A percentile compares a stretch with the other conserved stretches of the same genome.
These are phyloP conservation scores for Trematomus bernacchii DNA, from an alignment of 2,797 vertebrate species.

Conservation along the genomic window DNA sequence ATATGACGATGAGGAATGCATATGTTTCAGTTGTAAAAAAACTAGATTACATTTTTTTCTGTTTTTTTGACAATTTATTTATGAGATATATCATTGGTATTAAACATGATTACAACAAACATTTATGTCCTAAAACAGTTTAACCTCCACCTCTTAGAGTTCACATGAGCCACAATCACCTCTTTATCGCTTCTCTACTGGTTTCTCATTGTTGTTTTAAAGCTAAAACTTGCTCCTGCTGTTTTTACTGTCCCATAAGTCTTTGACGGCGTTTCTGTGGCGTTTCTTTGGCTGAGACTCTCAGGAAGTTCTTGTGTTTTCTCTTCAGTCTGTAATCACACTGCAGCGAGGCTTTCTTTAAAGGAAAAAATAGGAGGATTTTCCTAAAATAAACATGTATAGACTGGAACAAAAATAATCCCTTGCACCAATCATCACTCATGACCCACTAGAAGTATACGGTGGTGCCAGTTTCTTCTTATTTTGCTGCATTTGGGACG, in stretches of 20 bases:
- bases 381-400: not conserved
- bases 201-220: not conserved
- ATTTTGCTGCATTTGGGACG: too few relatives aligned
- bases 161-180: not conserved
- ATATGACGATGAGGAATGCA: too few relatives aligned
- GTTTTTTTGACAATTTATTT: too few relatives aligned
- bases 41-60: too few relatives aligned
- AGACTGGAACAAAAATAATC: not conserved
- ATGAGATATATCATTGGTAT: not conserved
- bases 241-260: not conserved
- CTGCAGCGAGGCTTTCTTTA: too few relatives aligned
- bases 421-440: not conserved
- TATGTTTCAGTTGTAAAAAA: too few relatives aligned
- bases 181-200: not conserved
- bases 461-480: too few relatives aligned
- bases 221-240: not conserved
- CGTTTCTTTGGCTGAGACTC: not conserved
- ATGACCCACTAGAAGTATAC: not conserved
- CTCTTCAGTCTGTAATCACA: too few relatives aligned
- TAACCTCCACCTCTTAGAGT: not conserved
- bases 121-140: not conserved
- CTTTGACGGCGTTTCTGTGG: not conserved
- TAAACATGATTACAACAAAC: not conserved
- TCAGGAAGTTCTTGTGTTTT: too few relatives aligned
- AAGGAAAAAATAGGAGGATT: not conserved